Conservation (phyloP, 1,140 invertebrate species). For the Scaptomyza graminum region DNA sequence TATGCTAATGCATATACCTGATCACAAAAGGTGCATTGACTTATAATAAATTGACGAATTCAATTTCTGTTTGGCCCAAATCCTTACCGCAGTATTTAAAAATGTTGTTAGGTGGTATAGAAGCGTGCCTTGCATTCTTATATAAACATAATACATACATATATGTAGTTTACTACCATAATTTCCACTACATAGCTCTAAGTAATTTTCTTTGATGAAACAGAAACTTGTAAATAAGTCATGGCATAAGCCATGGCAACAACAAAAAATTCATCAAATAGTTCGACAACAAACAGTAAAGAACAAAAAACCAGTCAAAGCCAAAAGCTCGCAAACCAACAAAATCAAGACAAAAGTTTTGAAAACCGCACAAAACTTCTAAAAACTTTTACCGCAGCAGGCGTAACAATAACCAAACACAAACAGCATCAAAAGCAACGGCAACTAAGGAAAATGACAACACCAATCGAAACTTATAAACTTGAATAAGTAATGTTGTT, state of each 20-base stretch:
- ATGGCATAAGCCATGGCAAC: too few species aligned
- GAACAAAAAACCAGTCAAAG: constrained; percentile 40
- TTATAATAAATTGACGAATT: too few species aligned
- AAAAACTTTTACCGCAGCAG: constrained; percentile 55
- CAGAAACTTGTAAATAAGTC: too few species aligned
- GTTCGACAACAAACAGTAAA: constrained; percentile 13
- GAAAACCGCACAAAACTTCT: constrained; percentile 61
- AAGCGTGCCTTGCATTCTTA: too few species aligned
- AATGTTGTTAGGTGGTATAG: too few species aligned
- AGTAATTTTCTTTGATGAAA: too few species aligned
- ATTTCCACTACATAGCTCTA: too few species aligned
- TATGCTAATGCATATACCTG: constrained; percentile 1
- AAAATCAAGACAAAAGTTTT: constrained; percentile 65
- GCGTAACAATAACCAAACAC: constrained; percentile 15
- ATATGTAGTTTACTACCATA: too few species aligned
- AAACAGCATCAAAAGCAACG: constrained; percentile 40
- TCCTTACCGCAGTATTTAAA: too few species aligned
- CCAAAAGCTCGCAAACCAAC: constrained; percentile 38
- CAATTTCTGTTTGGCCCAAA: too few species aligned
- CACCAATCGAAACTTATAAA: constrained; percentile 61
- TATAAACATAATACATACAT: too few species aligned
- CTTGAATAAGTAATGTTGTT: constrained; percentile 48
- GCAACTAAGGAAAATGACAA: constrained; percentile 57
- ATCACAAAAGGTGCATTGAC: neutral
- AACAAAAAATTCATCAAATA: neutral